Evolutionary conservation across 64 coral and sea anemone species (phyloP).

Genomic region (Stylophora pistillata): DNA sequence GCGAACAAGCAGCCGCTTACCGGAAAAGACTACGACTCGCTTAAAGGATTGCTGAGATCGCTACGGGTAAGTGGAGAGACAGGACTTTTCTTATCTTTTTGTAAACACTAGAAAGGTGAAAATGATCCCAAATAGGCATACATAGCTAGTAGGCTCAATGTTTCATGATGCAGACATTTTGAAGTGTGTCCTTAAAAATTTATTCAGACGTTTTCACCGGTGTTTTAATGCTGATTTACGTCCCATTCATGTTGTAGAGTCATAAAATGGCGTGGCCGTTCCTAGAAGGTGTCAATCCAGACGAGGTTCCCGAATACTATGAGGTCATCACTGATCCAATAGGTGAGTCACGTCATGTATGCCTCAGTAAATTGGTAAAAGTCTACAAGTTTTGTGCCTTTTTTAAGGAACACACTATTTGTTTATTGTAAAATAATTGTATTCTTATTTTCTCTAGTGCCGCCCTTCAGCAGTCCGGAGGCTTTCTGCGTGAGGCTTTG

Average conservation of each 20-base stretch:
- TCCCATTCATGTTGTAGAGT: slow-evolving; percentile 42
- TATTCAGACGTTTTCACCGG: not conserved
- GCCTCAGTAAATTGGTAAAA: not conserved
- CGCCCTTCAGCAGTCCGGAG: too few relatives aligned
- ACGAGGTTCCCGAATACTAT: slow-evolving; percentile 89
- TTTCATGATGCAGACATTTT: too few relatives aligned
- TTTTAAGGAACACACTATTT: not conserved
- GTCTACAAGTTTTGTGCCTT: too few relatives aligned
- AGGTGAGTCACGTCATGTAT: slow-evolving; percentile 48
- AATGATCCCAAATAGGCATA: too few relatives aligned
- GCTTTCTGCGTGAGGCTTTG: too few relatives aligned
- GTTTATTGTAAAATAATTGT: not conserved
- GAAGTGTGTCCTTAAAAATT: too few relatives aligned
- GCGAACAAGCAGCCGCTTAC: slow-evolving; percentile 67
- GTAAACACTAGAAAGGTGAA: not conserved
- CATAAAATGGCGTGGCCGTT: slow-evolving; percentile 99
- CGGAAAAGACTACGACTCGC: slow-evolving; percentile 76
- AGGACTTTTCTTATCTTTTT: too few relatives aligned
- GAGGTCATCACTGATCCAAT: slow-evolving; percentile 97
- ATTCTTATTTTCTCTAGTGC: too few relatives aligned
- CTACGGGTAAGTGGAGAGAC: slow-evolving; percentile 61
- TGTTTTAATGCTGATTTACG: too few relatives aligned
- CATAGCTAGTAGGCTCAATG: too few relatives aligned
- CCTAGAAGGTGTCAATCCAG: slow-evolving; percentile 76
- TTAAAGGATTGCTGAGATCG: slow-evolving; percentile 86